These are phyloP conservation scores for Anoplopoma fimbria DNA, from an alignment of 2,113 vertebrate species.

Conservation along the genomic window DNA sequence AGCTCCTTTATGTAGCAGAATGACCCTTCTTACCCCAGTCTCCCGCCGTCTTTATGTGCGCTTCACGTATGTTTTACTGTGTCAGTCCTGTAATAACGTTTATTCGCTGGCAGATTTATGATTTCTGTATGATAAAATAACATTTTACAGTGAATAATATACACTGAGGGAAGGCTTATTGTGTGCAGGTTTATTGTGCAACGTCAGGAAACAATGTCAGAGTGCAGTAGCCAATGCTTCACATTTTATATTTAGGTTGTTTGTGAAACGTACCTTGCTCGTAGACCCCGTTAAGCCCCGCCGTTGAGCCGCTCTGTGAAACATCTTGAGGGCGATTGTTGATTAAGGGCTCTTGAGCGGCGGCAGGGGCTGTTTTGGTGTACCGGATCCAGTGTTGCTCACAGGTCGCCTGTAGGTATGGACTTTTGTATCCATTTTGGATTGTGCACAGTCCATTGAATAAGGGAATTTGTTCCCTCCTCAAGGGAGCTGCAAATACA, in stretches of 20 bases:
- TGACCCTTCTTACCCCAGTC: conserved; percentile 24
- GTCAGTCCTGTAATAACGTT: background rate
- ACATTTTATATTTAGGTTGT: conserved; percentile 39
- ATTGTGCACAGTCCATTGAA: conserved; percentile 53
- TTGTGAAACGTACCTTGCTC: conserved; percentile 29
- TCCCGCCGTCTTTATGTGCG: conserved; percentile 28
- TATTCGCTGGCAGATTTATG: background rate
- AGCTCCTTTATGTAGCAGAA: conserved; percentile 15
- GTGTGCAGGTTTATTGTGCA: background rate
- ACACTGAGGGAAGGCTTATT: background rate
- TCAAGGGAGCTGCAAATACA: conserved; percentile 30
- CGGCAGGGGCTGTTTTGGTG: conserved; percentile 35
- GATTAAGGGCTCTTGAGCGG: conserved; percentile 62
- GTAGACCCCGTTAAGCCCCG: conserved; percentile 27
- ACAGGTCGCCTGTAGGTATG: conserved; percentile 62
- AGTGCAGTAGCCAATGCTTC: background rate
- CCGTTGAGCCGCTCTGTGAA: conserved; percentile 36
- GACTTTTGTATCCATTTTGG: conserved; percentile 61
- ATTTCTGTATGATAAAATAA: background rate
- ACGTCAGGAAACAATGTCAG: background rate
- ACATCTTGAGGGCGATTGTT: conserved; percentile 57
- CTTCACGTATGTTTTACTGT: conserved; percentile 24
- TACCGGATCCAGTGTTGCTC: conserved; percentile 54
- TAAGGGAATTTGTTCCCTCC: conserved; percentile 31
- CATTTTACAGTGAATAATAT: background rate